Conservation (phyloP, 2,797 vertebrate species). For the Okamejei kenojei region DNA sequence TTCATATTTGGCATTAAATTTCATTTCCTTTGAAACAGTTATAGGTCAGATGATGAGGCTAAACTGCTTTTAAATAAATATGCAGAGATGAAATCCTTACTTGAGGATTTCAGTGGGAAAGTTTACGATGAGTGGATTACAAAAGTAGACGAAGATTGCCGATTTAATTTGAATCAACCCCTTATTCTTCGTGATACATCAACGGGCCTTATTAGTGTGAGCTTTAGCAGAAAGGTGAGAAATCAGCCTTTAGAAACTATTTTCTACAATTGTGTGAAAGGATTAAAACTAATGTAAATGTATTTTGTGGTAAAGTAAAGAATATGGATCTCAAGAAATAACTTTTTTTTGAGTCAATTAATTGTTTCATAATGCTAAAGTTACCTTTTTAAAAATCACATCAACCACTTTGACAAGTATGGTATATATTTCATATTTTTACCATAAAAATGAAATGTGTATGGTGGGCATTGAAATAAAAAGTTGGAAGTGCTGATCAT, state of each 20-base stretch:
- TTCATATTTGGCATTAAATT: background rate
- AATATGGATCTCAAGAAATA: background rate
- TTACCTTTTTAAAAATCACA: background rate
- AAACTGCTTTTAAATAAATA: slow-evolving; percentile 51
- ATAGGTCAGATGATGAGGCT: slow-evolving; percentile 49
- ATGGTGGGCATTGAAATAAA: no score
- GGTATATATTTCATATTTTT: no score
- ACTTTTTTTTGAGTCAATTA: background rate
- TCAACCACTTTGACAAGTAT: no score
- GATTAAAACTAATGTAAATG: background rate
- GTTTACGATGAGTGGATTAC: slow-evolving; percentile 52
- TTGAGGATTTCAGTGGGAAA: slow-evolving; percentile 44
- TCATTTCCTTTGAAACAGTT: slow-evolving; percentile 44
- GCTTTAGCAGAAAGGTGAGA: slow-evolving; percentile 62
- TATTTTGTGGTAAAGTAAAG: background rate
- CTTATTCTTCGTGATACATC: slow-evolving; percentile 47
- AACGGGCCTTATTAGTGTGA: slow-evolving; percentile 51
- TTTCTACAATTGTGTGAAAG: background rate
- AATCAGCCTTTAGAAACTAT: background rate
- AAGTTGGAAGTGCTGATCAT: no score
- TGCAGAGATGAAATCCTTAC: slow-evolving; percentile 53
- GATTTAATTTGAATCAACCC: slow-evolving; percentile 60
- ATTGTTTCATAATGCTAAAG: background rate
- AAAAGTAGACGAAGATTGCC: slow-evolving; percentile 51
- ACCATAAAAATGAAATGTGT: no score